Evolutionary conservation across 2,113 vertebrate species (phyloP).

Genomic region (Dipodomys ordii): DNA sequence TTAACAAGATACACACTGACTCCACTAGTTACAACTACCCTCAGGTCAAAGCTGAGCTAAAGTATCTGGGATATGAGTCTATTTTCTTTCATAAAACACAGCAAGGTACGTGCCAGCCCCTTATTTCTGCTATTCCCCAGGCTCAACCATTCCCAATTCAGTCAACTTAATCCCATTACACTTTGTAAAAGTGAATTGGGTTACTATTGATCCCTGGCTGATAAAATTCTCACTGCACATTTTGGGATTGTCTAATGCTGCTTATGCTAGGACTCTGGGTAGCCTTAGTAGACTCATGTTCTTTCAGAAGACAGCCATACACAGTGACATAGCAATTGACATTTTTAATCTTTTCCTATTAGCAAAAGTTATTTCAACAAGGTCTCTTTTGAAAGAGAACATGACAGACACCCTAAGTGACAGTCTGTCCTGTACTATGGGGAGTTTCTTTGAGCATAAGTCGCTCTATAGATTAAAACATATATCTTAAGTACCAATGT

Average conservation of each 20-base stretch:
- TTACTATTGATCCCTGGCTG: constrained; percentile 49
- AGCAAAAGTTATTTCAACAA: constrained; percentile 62
- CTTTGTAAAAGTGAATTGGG: constrained; percentile 59
- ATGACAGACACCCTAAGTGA: constrained; percentile 55
- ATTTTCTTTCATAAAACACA: constrained; percentile 49
- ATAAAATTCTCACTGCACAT: constrained; percentile 22
- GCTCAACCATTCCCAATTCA: constrained; percentile 37
- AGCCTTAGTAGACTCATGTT: background rate
- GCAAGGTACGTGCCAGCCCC: background rate
- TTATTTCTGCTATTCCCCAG: constrained; percentile 13
- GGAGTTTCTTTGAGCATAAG: constrained; percentile 36
- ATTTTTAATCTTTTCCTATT: constrained; percentile 54
- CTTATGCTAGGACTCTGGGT: background rate
- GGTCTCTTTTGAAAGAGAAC: constrained; percentile 53
- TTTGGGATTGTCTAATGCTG: background rate
- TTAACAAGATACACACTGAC: constrained; percentile 30
- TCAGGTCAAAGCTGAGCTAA: background rate
- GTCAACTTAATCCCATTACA: constrained; percentile 57
- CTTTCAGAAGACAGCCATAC: background rate
- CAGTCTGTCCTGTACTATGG: constrained; percentile 33
- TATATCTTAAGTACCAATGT: constrained; percentile 82
- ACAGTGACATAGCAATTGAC: background rate
- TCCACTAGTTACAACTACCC: background rate
- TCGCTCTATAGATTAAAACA: constrained; percentile 72
- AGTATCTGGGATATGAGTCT: background rate